Percentiles rank a stretch among this genome's conserved stretches.
Evolutionary conservation across 2,888 invertebrate species (phyloP).

Genomic region (Polydesmus complanatus): DNA sequence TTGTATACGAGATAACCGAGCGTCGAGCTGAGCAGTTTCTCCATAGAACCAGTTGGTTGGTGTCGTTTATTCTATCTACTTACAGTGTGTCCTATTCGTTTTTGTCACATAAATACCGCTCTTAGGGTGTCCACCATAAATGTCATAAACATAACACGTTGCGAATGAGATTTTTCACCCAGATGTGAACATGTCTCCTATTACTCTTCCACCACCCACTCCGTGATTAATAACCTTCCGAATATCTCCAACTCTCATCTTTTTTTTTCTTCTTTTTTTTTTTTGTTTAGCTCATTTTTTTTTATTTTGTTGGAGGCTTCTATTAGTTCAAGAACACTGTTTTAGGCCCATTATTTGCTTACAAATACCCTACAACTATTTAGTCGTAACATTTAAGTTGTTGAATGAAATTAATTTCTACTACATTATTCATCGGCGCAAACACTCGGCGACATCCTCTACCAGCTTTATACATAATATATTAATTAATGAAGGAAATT

Average conservation of each 20-base stretch:
- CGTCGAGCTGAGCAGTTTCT: no score
- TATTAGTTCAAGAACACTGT: no score
- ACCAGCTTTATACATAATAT: no score
- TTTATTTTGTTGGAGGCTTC: not conserved
- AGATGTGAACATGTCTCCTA: not conserved
- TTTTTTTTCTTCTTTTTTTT: not conserved
- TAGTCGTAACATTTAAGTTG: no score
- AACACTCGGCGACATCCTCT: no score
- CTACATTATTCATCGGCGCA: no score
- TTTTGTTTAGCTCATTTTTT: not conserved
- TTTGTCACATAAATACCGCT: not conserved
- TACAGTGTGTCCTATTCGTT: not conserved
- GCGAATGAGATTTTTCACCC: not conserved
- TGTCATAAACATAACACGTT: not conserved
- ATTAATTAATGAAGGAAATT: no score
- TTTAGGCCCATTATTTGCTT: no score
- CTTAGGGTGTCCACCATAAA: not conserved
- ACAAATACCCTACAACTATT: no score
- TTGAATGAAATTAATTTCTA: no score
- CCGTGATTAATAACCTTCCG: not conserved
- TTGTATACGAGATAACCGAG: not conserved
- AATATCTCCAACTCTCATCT: not conserved
- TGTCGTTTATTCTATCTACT: not conserved
- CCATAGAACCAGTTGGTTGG: no score
- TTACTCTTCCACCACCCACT: not conserved